Base-by-base conservation (phyloP, 2,113 vertebrate species). In the Takifugu bimaculatus region DNA sequence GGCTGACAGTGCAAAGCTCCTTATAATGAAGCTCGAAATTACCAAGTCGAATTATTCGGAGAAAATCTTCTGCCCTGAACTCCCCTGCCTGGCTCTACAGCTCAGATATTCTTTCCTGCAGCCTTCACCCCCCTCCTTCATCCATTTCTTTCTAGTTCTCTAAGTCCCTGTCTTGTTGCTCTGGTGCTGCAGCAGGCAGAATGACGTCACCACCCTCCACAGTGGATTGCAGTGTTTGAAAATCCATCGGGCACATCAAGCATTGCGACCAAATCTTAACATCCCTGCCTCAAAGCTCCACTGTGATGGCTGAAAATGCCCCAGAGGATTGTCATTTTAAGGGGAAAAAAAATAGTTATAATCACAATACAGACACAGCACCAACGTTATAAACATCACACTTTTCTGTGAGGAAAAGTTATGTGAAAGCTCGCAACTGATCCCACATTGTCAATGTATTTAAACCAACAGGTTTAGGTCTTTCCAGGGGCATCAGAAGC, bases 161-260 rank as follows among this genome's bases (percentile, higher is more conserved):
- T 14, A 3, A 32, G 12, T 48, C 56, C 29, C 74, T 32, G 20
- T 14, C 57, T 6, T 55, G 62, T 45, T 20, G 1, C 48, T 63
- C 57, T 77, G 78, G 55, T 63, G 80, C 85, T 83, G 88, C 89
- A 84, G 88, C 84, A 90, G 87, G 86, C 81, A 68, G 74, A 68
- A 89, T 91, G 88, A 91, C 90, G 86, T 90, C 89, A 90, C 72
- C 69, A 29, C 47, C 59, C 67, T 72, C 43, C 54, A 75, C 29
- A 42, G 64, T 73, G 74, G 78, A 88, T 86, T 88, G 89, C 87
- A 88, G 88, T 79, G 73, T 81, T 76, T 3, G 44, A 64, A 83
- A 76, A 74, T 60, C 20, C 20, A 20, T 20, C 20, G 20, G 20
- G 20, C 20, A 20, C 20, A 20, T 20, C 68, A 68, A 57, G 26